Evolutionary conservation across 1,140 invertebrate species (phyloP), one percentile per base, ranked within the genome.

Genomic region (Pectinophora gossypiella): DNA sequence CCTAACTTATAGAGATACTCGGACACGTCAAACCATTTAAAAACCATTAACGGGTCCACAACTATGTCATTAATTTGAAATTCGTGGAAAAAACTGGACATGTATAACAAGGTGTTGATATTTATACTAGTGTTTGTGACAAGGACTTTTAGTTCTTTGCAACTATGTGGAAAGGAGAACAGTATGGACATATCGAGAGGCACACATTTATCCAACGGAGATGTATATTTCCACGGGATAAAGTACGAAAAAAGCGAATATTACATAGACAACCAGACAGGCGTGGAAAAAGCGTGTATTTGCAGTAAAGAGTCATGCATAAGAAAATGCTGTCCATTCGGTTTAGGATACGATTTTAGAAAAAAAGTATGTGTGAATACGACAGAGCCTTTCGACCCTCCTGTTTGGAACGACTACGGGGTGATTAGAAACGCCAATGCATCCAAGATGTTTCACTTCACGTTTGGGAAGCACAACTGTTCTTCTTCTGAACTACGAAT

Each of bases 281-380:
- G 45, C 3, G 43, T 35, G 4, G 52, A 64, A 21, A 54, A 54
- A 36, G 64, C 65, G 4, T 72, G 76, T 55, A 19, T 70, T n/a
- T 78, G 75, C 45, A 23, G 20, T 6, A 68, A 68, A 36, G 54
- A 64, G 9, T 51, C 15, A 0, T 75, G 72, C 46, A 12, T 68
- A 2, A 43, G 54, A 12, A 80, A 80, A 44, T 80, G 74, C 19
- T 80, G 76, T 36, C 64, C 68, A 0, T 6, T 54, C 0, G 74
- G 72, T 0, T 45, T 51, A 4, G 68, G 46, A 0, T 71, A 68
- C 40, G 3, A 60, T 6, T 5, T 13, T 7, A 10, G 20, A 3
- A 66, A 55, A n/a, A 32, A 15, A 18, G 0, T 5, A 3, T 80
- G 76, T 54, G 54, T 58, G 0, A 49, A 55, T 20, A 40, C 43